phyloP scores from a whole-genome alignment of 1,140 invertebrate species.

The Drosophila elegans region DNA sequence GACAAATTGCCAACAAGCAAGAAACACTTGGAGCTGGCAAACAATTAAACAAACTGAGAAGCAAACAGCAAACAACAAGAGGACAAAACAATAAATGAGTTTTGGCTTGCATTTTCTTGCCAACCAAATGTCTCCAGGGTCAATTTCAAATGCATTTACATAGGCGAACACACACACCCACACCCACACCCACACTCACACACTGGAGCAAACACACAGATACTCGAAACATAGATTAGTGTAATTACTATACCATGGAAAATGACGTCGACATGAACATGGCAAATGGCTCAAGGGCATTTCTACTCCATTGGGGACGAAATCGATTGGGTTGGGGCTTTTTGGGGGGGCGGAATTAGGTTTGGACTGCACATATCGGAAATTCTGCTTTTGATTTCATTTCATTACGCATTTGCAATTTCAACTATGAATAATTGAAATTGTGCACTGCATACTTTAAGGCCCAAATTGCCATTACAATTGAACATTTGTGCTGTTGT shows the following conservation, averaged over 20 bases:
- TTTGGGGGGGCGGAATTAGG: conserved; percentile 5
- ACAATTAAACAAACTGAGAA: conserved; percentile 58
- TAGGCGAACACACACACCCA: conserved; percentile 18
- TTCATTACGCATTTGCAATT: conserved; percentile 78
- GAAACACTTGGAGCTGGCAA: conserved; percentile 44
- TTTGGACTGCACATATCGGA: conserved; percentile 40
- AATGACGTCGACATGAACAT: conserved; percentile 68
- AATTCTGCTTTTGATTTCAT: conserved; percentile 77
- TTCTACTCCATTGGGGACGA: conserved; percentile 51
- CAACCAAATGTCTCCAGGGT: conserved; percentile 73
- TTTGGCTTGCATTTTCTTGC: conserved; percentile 49
- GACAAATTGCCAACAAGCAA: conserved; percentile 9
- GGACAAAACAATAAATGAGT: conserved; percentile 62
- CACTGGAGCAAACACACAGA: conserved; percentile 12
- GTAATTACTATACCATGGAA: conserved; percentile 67
- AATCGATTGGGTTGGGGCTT: conserved; percentile 22
- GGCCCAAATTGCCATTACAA: conserved; percentile 71
- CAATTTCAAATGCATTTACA: conserved; percentile 74
- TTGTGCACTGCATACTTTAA: conserved; percentile 73
- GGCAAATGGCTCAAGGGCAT: conserved; percentile 72
- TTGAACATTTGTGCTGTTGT: conserved; percentile 25
- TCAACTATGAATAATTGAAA: conserved; percentile 77
- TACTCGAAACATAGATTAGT: conserved; percentile 67
- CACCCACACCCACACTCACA: conserved; percentile 10
- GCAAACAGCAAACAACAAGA: conserved; percentile 37